Conservation (phyloP, 2,888 invertebrate genomes). For the Leucania comma region DNA sequence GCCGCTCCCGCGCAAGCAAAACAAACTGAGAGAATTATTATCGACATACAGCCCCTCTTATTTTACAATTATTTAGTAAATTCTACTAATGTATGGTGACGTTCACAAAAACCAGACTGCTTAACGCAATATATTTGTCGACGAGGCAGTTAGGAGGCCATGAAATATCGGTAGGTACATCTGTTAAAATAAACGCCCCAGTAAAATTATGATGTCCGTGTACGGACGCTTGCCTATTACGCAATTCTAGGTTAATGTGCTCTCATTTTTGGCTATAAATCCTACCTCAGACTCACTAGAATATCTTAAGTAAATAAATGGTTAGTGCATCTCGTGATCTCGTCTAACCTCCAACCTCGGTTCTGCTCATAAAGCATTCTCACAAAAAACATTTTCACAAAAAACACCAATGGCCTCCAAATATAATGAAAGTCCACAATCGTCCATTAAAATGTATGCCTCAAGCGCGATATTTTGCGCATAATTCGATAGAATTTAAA, state of each 20-base stretch:
- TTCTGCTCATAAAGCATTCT: constrained; percentile 2
- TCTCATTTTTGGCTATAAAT: constrained; percentile 45
- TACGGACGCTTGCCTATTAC: constrained; percentile 52
- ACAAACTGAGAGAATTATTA: constrained; percentile 83
- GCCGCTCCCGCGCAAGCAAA: constrained; percentile 66
- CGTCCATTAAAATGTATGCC: constrained; percentile 28
- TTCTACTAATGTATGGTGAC: constrained; percentile 83
- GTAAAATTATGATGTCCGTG: constrained; percentile 70
- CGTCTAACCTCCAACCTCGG: not conserved
- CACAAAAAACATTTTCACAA: not conserved
- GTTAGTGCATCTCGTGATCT: not conserved
- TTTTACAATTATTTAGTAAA: constrained; percentile 81
- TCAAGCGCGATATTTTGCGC: constrained; percentile 20
- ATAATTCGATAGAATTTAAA: constrained; percentile 54
- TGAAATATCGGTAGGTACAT: constrained; percentile 72
- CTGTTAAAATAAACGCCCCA: constrained; percentile 79
- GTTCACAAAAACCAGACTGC: constrained; percentile 82
- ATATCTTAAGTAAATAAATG: not conserved
- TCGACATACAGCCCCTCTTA: constrained; percentile 70
- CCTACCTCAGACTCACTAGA: constrained; percentile 12
- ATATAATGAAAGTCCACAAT: not conserved
- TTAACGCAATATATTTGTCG: constrained; percentile 76
- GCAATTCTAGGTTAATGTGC: constrained; percentile 55
- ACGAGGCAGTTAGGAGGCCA: constrained; percentile 68
- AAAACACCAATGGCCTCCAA: constrained; percentile 3